Percentiles rank a stretch among this genome's conserved stretches.
phyloP scores from a whole-genome alignment of 1,140 invertebrate genomes.

The Myzus persicae region DNA sequence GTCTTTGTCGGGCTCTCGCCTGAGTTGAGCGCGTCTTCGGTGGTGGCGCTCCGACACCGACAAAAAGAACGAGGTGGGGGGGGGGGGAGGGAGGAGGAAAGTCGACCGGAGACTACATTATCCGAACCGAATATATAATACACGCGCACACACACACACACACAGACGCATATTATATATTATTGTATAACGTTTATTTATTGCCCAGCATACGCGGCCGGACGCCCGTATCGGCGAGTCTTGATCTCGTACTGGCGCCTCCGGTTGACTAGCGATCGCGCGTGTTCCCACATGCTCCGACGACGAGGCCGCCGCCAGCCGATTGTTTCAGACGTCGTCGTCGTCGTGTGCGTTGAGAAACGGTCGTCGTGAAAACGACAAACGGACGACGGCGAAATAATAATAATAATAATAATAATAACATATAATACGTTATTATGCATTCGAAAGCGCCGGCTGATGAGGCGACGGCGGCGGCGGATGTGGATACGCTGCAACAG shows the following conservation, averaged over 20 bases:
- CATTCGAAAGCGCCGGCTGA: neutral
- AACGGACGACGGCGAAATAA: neutral
- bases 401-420: too few relatives aligned
- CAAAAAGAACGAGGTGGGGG: neutral
- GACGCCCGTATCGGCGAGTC: neutral
- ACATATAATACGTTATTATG: neutral
- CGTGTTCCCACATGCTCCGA: neutral
- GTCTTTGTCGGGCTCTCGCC: neutral
- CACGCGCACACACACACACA: neutral
- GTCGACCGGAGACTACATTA: neutral
- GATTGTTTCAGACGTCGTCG: constrained; percentile 45
- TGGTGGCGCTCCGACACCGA: constrained; percentile 37
- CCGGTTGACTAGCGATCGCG: neutral
- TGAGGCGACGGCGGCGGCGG: too few relatives aligned
- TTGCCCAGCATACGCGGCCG: constrained; percentile 16
- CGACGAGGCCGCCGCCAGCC: neutral
- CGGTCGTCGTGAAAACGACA: constrained; percentile 22
- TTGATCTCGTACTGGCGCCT: constrained; percentile 56
- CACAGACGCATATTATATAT: neutral
- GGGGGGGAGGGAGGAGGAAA: neutral
- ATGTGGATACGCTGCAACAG: too few relatives aligned
- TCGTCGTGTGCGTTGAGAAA: constrained; percentile 31
- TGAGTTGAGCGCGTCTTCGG: neutral
- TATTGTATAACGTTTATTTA: constrained; percentile 45
- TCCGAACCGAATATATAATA: neutral